These are phyloP conservation scores for Pampus argenteus DNA, from an alignment of 2,797 vertebrate genomes.

Conservation along the genomic window DNA sequence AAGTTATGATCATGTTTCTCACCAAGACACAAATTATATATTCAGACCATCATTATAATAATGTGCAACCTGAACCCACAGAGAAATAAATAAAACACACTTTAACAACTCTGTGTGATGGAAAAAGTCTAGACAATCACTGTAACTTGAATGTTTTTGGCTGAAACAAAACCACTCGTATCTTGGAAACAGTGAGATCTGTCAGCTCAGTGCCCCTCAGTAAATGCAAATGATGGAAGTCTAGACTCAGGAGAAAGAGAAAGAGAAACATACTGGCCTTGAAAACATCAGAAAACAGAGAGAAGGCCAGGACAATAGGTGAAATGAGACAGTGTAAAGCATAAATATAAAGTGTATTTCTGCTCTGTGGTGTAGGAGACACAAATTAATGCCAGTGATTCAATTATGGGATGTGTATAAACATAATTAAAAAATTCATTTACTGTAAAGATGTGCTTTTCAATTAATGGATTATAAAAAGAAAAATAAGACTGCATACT, in stretches of 20 bases:
- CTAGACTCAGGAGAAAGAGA: conserved; percentile 41
- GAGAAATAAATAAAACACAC: conserved; percentile 6
- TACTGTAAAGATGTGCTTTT: conserved; percentile 13
- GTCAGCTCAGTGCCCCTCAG: conserved; percentile 28
- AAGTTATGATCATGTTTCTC: conserved; percentile 20
- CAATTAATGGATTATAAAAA: conserved; percentile 14
- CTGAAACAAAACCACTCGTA: conserved; percentile 19
- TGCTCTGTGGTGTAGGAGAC: conserved; percentile 26
- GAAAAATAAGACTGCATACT: neutral
- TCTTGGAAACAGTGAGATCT: conserved; percentile 34
- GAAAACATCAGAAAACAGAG: conserved; percentile 37
- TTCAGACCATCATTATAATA: neutral
- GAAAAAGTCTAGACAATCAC: conserved; percentile 5
- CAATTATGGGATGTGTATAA: conserved; percentile 20
- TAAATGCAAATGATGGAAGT: conserved; percentile 59
- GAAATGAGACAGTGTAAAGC: conserved; percentile 34
- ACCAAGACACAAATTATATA: conserved; percentile 10
- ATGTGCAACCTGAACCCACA: neutral
- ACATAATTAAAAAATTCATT: conserved; percentile 48
- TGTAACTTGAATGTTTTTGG: neutral
- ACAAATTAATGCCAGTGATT: conserved; percentile 37
- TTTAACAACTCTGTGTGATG: neutral
- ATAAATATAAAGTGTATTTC: conserved; percentile 43
- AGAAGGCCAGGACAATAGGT: conserved; percentile 39
- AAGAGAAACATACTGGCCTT: conserved; percentile 34